A percentile compares a stretch with the other conserved stretches of the same genome.
phyloP scores from a whole-genome alignment of 2,113 vertebrate species.

The Tragelaphus scriptus region DNA sequence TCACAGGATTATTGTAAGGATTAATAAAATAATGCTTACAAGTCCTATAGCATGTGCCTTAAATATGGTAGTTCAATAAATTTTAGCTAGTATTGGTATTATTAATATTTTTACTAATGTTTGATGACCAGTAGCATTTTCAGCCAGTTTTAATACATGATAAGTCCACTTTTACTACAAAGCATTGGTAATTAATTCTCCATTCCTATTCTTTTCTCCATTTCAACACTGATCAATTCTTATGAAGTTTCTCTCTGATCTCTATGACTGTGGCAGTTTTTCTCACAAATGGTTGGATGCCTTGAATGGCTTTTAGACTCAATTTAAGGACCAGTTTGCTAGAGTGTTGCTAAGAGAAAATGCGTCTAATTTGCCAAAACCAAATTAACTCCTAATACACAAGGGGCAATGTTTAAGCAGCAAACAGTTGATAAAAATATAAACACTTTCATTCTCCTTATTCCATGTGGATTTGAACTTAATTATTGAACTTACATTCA shows the following conservation, averaged over 20 bases:
- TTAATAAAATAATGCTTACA: neutral
- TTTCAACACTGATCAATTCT: constrained; percentile 28
- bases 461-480: constrained; percentile 10
- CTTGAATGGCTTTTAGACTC: constrained; percentile 50
- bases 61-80: neutral
- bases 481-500: constrained; percentile 33
- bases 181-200: neutral
- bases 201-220: neutral
- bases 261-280: neutral
- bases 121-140: neutral
- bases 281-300: constrained; percentile 3
- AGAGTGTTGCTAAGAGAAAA: constrained; percentile 45
- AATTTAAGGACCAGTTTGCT: constrained; percentile 35
- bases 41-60: neutral
- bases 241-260: neutral
- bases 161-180: neutral
- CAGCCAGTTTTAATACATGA: neutral
- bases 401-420: constrained; percentile 10
- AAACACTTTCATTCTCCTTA: constrained; percentile 39
- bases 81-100: neutral
- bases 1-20: neutral
- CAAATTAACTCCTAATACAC: constrained; percentile 57
- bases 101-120: neutral
- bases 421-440: constrained; percentile 52
- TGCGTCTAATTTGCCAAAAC: constrained; percentile 50